These are phyloP conservation scores for Arenaria interpres DNA, from an alignment of 2,113 vertebrate species.

Conservation along the genomic window DNA sequence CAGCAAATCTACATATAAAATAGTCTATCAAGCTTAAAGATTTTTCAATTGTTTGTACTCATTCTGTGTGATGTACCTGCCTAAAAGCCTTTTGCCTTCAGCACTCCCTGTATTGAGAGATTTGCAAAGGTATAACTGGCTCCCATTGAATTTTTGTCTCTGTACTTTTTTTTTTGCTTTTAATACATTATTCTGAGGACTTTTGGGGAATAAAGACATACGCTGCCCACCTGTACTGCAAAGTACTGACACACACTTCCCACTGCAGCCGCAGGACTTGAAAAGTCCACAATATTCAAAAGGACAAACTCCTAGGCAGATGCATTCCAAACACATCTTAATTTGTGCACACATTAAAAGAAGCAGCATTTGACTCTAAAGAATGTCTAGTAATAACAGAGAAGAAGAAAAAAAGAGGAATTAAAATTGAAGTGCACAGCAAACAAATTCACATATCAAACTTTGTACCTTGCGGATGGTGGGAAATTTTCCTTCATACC, in stretches of 20 bases:
- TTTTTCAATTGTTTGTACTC: not conserved
- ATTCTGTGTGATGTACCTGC: not conserved
- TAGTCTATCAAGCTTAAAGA: not conserved
- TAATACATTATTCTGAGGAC: not conserved
- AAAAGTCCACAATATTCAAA: not conserved
- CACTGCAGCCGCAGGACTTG: not conserved
- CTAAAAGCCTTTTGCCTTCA: not conserved
- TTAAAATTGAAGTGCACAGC: constrained; percentile 51
- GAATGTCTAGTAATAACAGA: not conserved
- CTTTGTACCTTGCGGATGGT: constrained; percentile 90
- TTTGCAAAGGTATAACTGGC: not conserved
- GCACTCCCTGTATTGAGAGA: not conserved
- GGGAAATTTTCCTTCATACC: constrained; percentile 96
- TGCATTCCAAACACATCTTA: not conserved
- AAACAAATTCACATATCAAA: constrained; percentile 23
- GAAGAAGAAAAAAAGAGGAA: not conserved
- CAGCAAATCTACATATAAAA: not conserved
- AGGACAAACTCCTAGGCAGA: not conserved
- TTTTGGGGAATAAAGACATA: not conserved
- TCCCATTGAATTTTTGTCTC: not conserved
- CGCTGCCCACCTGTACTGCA: not conserved
- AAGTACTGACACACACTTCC: not conserved
- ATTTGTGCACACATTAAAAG: not conserved
- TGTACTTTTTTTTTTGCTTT: not conserved
- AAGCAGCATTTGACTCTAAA: not conserved